Conservation (phyloP, 2,888 invertebrate genomes). For the Acleris holmiana region DNA sequence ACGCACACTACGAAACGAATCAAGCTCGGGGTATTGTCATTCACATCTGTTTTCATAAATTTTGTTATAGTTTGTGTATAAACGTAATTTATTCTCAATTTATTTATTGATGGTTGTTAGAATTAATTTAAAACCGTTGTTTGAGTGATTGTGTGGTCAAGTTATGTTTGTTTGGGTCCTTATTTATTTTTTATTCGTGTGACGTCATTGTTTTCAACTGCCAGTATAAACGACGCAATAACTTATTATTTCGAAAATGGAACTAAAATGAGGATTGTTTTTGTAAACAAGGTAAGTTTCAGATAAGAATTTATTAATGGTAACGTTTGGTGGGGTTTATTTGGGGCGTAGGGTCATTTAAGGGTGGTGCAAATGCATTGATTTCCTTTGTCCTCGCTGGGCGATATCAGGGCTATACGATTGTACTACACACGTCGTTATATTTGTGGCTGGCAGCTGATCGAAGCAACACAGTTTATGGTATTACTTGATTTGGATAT, state of each 20-base stretch:
- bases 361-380: slow-evolving; percentile 62
- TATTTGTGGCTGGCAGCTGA: slow-evolving; percentile 62
- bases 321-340: slow-evolving; percentile 35
- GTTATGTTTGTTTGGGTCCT: slow-evolving; percentile 60
- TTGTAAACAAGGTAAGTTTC: slow-evolving; percentile 68
- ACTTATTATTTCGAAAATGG: slow-evolving; percentile 78
- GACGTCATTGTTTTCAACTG: slow-evolving; percentile 86
- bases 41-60: slow-evolving; percentile 78
- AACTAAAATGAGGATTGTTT: slow-evolving; percentile 78
- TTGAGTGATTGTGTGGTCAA: slow-evolving; percentile 55
- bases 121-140: slow-evolving; percentile 49
- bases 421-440: slow-evolving; percentile 38
- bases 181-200: slow-evolving; percentile 72
- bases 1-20: slow-evolving; percentile 40
- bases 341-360: slow-evolving; percentile 40
- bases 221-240: slow-evolving; percentile 86
- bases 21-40: slow-evolving; percentile 49
- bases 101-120: slow-evolving; percentile 63
- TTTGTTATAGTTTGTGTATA: slow-evolving; percentile 76
- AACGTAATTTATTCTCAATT: slow-evolving; percentile 67
- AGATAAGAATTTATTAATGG: slow-evolving; percentile 44
- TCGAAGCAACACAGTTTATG: slow-evolving; percentile 54
- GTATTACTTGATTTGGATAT: slow-evolving; percentile 33
- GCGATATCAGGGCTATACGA: slow-evolving; percentile 49
- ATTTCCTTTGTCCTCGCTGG: slow-evolving; percentile 82